Base-by-base conservation (phyloP, 1,140 invertebrate genomes). In the Drosophila equinoxialis region DNA sequence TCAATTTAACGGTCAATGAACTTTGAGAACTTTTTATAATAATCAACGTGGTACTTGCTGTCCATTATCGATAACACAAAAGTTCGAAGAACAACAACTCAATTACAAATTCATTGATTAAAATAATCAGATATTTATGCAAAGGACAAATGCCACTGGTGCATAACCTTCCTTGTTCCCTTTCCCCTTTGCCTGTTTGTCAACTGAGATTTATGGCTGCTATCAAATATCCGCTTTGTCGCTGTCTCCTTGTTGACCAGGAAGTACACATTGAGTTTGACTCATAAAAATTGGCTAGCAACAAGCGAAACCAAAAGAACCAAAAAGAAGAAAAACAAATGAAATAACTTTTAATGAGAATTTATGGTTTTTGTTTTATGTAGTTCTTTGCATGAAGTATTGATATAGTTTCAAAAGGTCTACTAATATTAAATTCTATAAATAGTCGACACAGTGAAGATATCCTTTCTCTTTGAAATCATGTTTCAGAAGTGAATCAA, bases 331-430 rank as follows among this genome's bases (percentile, higher is more conserved):
- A 65, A 68, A 65, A 74, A 67, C 35, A 72, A 68, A 37, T 65
- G 65, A 66, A 68, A 79, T 72, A 86, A 86, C 75, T 86, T 86
- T 87, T 87, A 87, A 87, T 87, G 84, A 74, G 83, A 83, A 83
- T 87, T 87, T 87, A 83, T 87, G 73, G 42, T 59, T 72, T 69
- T 67, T 65, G 68, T 85, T 80, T 71, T 76, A 71, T 72, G 60
- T 81, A 33, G 23, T 69, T 35, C 30, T 33, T 72, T 37, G 33
- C 42, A 60, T 73, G 68, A 86, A 77, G 71, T 69, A 81, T 79
- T 62, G 63, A 65, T 61, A 48, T 54, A 41, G 35, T 37, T 37
- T 37, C 35, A 11, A 37, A 37, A 8, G 7, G 8, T 11, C 35
- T 8, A 37, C 0, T 37, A 37, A 37, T 45, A 45, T n/a, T 30